A percentile compares a stretch with the other conserved stretches of the same genome.
Evolutionary conservation across 2,797 vertebrate species (phyloP).

Genomic region (Balearica regulorum): DNA sequence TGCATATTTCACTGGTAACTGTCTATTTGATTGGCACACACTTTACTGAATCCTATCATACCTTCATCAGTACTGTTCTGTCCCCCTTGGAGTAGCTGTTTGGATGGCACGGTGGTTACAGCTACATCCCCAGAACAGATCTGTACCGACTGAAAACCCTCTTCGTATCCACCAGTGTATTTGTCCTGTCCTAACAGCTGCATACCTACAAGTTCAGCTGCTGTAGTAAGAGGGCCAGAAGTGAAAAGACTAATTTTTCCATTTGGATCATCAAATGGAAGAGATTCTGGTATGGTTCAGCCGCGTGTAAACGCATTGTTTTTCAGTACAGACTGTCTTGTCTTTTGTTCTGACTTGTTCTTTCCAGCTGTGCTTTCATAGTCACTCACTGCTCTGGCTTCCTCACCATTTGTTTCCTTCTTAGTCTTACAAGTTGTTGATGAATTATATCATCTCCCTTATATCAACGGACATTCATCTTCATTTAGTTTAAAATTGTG

Average conservation of each 20-base stretch:
- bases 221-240: not conserved
- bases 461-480: not conserved
- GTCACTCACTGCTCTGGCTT: not conserved
- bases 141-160: not conserved
- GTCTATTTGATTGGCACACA: not conserved
- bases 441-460: not conserved
- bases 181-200: not conserved
- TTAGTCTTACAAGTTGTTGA: not conserved
- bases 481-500: not conserved
- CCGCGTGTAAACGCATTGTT: rapidly evolving
- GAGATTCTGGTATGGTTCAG: not conserved
- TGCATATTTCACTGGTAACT: not conserved
- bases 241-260: not conserved
- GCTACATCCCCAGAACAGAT: not conserved
- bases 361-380: not conserved
- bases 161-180: rapidly evolving
- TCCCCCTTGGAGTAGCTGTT: not conserved
- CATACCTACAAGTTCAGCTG: not conserved
- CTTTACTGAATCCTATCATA: not conserved
- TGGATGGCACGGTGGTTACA: not conserved
- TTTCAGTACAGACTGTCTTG: not conserved
- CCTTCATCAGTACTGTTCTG: not conserved
- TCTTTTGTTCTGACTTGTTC: not conserved
- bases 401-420: not conserved
- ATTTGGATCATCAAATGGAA: not conserved